Evolutionary conservation across 1,140 invertebrate species (phyloP).

Genomic region (Amyelois transitella): DNA sequence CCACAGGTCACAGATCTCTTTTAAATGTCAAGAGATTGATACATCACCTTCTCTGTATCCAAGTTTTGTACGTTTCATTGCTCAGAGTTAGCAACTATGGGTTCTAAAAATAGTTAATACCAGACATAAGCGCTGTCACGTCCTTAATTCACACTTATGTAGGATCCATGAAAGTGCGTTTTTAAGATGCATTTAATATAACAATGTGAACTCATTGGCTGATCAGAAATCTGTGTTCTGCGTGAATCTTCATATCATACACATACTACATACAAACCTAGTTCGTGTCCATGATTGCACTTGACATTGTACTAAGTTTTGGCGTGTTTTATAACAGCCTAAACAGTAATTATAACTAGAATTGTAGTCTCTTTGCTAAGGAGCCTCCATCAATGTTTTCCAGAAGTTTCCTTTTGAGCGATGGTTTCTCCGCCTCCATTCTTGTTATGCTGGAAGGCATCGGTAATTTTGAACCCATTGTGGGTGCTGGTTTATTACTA

Average conservation of each 20-base stretch:
- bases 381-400: conserved; percentile 81
- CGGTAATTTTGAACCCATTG: conserved; percentile 86
- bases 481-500: conserved; percentile 92
- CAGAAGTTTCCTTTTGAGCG: conserved; percentile 83
- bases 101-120: too few relatives aligned
- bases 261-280: conserved; percentile 8
- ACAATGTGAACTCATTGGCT: background rate
- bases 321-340: conserved; percentile 11
- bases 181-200: too few relatives aligned
- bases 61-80: too few relatives aligned
- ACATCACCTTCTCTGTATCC: too few relatives aligned
- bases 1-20: background rate
- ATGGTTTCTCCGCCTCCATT: conserved; percentile 78
- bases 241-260: background rate
- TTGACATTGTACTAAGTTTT: conserved; percentile 25
- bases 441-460: conserved; percentile 80
- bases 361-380: conserved; percentile 79
- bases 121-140: too few relatives aligned
- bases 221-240: background rate
- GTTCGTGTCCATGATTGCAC: conserved; percentile 31
- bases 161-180: too few relatives aligned
- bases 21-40: too few relatives aligned
- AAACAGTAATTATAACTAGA: conserved; percentile 53
- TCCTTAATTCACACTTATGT: too few relatives aligned
- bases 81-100: too few relatives aligned